These are phyloP conservation scores for Neelides folsomi DNA, from an alignment of 2,888 invertebrate species.

Conservation along the genomic window DNA sequence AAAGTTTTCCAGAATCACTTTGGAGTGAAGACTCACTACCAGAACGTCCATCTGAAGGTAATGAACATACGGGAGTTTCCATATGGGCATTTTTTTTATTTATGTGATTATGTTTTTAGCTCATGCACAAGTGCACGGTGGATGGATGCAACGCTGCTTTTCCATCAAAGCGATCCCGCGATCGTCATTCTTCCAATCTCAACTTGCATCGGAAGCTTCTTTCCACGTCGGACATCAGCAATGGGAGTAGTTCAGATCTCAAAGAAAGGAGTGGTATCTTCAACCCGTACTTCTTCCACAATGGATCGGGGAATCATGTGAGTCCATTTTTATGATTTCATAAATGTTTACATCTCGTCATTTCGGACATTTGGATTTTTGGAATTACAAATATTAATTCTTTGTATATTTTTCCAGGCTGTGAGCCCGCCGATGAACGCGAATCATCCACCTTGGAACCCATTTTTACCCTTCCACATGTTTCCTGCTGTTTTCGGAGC, in stretches of 20 bases:
- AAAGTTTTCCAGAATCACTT: constrained; percentile 88
- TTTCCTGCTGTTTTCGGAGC: constrained; percentile 5
- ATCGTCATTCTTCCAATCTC: constrained; percentile 80
- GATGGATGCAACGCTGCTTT: constrained; percentile 92
- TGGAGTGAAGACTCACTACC: constrained; percentile 85
- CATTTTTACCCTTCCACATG: constrained; percentile 7
- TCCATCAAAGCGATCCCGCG: constrained; percentile 80
- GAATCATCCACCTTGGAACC: constrained; percentile 6
- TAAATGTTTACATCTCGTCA: too few species aligned
- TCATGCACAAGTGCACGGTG: constrained; percentile 83
- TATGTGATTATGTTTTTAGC: constrained; percentile 4
- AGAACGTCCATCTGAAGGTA: constrained; percentile 78
- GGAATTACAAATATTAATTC: too few species aligned
- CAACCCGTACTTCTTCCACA: constrained; percentile 33
- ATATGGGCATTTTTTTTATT: not conserved
- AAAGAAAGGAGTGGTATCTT: constrained; percentile 12
- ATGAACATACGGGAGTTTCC: not conserved
- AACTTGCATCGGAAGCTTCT: constrained; percentile 80
- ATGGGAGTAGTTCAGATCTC: constrained; percentile 14
- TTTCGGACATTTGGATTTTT: too few species aligned
- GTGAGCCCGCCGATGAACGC: too few species aligned
- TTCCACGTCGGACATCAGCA: constrained; percentile 38
- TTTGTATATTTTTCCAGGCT: too few species aligned
- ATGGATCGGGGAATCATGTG: constrained; percentile 14
- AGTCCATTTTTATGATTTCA: too few species aligned